These are phyloP conservation scores for Daktulosphaira vitifoliae DNA, from an alignment of 1,140 invertebrate species.

Conservation along the genomic window DNA sequence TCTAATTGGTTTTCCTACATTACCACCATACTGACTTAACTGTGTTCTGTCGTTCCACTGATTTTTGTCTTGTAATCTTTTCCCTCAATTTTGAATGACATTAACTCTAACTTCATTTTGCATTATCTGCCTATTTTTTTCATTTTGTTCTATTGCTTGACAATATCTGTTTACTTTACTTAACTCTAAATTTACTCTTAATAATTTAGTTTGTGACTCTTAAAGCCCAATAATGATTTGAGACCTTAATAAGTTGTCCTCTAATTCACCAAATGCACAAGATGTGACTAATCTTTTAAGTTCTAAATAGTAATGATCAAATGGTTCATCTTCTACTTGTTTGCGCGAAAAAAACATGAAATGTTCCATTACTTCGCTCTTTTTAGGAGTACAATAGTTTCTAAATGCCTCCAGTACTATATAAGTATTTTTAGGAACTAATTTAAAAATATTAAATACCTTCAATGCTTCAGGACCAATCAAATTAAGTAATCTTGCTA, in stretches of 20 bases:
- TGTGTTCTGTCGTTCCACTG: too few species aligned
- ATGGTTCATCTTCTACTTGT: constrained; percentile 38
- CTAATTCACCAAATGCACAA: constrained; percentile 11
- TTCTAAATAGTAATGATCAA: constrained; percentile 38
- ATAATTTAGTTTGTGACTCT: background rate
- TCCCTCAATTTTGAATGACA: too few species aligned
- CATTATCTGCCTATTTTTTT: background rate
- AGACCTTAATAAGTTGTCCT: background rate
- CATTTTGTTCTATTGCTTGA: constrained; percentile 8
- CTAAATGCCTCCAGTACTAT: constrained; percentile 38
- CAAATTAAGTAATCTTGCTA: background rate
- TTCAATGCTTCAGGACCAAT: background rate
- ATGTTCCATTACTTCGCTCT: constrained; percentile 38
- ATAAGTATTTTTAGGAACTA: constrained; percentile 33
- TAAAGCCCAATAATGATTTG: background rate
- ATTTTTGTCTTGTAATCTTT: too few species aligned
- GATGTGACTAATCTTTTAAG: constrained; percentile 5
- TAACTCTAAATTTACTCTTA: background rate
- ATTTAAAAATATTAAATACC: constrained; percentile 18
- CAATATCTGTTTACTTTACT: background rate
- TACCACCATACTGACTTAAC: too few species aligned
- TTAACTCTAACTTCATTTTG: too few species aligned
- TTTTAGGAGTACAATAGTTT: constrained; percentile 39
- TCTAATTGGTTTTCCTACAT: too few species aligned
- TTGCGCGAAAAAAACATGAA: constrained; percentile 39